phyloP scores from a whole-genome alignment of 2,888 invertebrate genomes.

The Bombylius major region DNA sequence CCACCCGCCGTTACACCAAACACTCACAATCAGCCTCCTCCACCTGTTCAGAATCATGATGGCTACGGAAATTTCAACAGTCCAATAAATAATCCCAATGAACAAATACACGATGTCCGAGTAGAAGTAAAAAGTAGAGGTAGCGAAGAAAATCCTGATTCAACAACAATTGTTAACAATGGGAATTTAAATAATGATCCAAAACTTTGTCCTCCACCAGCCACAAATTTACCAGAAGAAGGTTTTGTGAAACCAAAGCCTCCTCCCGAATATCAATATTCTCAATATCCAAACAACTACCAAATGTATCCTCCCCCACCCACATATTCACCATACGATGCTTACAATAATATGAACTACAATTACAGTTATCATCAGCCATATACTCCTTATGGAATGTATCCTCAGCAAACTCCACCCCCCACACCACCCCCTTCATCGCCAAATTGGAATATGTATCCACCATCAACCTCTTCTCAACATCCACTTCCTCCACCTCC shows the following conservation, averaged over 20 bases:
- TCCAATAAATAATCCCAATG: constrained; percentile 16
- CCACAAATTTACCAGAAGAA: constrained; percentile 24
- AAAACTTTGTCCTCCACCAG: constrained; percentile 26
- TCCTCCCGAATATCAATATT: constrained; percentile 34
- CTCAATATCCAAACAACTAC: constrained; percentile 36
- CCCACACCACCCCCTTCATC: constrained; percentile 39
- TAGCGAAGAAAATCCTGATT: constrained; percentile 60
- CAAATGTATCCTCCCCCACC: constrained; percentile 36
- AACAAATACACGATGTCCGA: constrained; percentile 24
- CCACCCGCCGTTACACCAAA: constrained; percentile 39
- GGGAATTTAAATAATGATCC: constrained; percentile 37
- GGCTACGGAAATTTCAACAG: constrained; percentile 23
- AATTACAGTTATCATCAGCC: constrained; percentile 36
- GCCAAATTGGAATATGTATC: constrained; percentile 52
- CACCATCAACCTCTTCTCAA: constrained; percentile 29
- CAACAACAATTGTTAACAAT: constrained; percentile 50
- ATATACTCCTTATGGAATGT: constrained; percentile 35
- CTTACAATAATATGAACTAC: constrained; percentile 37
- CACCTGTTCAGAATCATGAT: constrained; percentile 20
- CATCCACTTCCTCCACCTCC: constrained; percentile 18
- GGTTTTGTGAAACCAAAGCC: constrained; percentile 37
- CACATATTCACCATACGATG: constrained; percentile 35
- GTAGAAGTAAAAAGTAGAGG: constrained; percentile 31
- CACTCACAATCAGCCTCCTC: constrained; percentile 22
- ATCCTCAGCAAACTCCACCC: constrained; percentile 36